These are phyloP conservation scores for Channallabes apus DNA, from an alignment of 2,797 vertebrate species.

Conservation along the genomic window DNA sequence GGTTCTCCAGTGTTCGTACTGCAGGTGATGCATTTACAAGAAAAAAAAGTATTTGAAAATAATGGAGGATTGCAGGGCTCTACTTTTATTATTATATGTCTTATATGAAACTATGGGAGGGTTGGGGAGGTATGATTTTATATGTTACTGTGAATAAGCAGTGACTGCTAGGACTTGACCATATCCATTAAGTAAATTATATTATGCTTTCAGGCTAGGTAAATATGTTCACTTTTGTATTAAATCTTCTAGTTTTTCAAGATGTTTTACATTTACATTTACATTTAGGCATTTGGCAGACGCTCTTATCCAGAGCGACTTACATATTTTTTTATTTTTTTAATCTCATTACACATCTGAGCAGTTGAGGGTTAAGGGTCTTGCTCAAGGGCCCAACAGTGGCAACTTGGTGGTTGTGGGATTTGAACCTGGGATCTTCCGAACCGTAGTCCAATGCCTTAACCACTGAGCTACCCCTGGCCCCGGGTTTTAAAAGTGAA, in stretches of 20 bases:
- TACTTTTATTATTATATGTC: not conserved
- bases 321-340: too few species aligned
- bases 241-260: not conserved
- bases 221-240: conserved; percentile 4
- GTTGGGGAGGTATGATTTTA: not conserved
- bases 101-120: not conserved
- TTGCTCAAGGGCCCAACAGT: too few species aligned
- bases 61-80: not conserved
- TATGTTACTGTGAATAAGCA: not conserved
- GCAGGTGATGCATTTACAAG: conserved; percentile 70
- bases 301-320: too few species aligned
- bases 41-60: not conserved
- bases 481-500: not conserved
- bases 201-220: not conserved
- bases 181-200: conserved; percentile 6
- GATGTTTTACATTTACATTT: too few species aligned
- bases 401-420: too few species aligned
- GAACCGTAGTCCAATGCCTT: too few species aligned
- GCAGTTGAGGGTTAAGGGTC: too few species aligned
- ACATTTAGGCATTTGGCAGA: too few species aligned
- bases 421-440: too few species aligned
- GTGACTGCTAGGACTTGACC: not conserved
- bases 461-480: too few species aligned
- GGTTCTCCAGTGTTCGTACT: conserved; percentile 84
- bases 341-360: too few species aligned